Percentiles rank a stretch among this genome's conserved stretches.
Conservation (phyloP, 2,888 invertebrate genomes). For the Scaptomyza cyrtandrae region DNA sequence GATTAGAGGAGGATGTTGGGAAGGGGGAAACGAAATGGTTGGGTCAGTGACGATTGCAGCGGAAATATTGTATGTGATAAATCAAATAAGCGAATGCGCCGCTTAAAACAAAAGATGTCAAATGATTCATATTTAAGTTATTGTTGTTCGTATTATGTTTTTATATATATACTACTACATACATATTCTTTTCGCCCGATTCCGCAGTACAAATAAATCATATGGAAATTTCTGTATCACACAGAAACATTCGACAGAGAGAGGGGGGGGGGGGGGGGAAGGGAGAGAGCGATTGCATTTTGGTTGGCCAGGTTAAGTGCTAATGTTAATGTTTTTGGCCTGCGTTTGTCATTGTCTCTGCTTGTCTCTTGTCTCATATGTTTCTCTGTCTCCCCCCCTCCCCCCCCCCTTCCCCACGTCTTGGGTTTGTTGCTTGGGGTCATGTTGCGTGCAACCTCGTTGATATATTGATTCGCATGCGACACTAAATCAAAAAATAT, state of each 20-base stretch:
- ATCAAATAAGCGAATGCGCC: slow-evolving; percentile 53
- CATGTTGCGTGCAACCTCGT: slow-evolving; percentile 21
- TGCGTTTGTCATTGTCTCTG: slow-evolving; percentile 64
- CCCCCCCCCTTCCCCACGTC: neutral
- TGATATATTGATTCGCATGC: slow-evolving; percentile 72
- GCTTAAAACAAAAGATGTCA: slow-evolving; percentile 68
- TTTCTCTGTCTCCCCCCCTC: too few species aligned
- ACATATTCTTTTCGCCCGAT: slow-evolving; percentile 3
- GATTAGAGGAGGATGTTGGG: too few species aligned
- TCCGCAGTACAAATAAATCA: slow-evolving; percentile 62
- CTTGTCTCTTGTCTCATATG: slow-evolving; percentile 50
- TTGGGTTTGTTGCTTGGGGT: neutral
- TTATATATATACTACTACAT: too few species aligned
- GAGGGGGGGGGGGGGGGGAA: neutral
- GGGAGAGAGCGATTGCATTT: neutral
- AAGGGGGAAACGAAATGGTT: too few species aligned
- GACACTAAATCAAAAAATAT: slow-evolving; percentile 70
- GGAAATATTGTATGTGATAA: slow-evolving; percentile 58
- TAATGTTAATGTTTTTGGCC: slow-evolving; percentile 50
- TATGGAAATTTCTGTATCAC: slow-evolving; percentile 32
- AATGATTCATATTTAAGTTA: slow-evolving; percentile 77
- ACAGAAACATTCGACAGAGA: too few species aligned
- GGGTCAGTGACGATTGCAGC: slow-evolving; percentile 21
- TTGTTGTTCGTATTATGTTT: neutral
- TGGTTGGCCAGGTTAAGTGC: slow-evolving; percentile 63